Evolutionary conservation across 2,888 invertebrate genomes (phyloP).

Genomic region (Malthinus flaveolus): DNA sequence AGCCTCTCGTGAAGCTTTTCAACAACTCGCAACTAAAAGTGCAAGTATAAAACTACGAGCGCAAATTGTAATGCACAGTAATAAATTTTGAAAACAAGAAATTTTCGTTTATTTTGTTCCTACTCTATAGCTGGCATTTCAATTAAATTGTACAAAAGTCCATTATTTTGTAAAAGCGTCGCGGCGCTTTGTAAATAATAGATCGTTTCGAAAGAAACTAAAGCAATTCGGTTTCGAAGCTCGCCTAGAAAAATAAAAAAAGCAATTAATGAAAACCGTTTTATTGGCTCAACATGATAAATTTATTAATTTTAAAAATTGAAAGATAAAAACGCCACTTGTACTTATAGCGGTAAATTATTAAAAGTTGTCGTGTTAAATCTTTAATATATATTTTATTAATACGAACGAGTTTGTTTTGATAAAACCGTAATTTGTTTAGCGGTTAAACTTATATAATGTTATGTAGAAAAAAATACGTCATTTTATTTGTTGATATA

Average conservation of each 20-base stretch:
- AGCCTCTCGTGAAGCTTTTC: too few species aligned
- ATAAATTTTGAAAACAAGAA: too few species aligned
- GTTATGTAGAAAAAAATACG: neutral
- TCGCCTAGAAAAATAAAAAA: neutral
- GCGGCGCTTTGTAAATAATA: slow-evolving; percentile 14
- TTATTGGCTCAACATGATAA: neutral
- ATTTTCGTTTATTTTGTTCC: too few species aligned
- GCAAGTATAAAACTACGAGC: too few species aligned
- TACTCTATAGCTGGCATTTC: neutral
- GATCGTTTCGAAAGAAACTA: slow-evolving; percentile 4
- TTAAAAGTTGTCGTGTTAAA: neutral
- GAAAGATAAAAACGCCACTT: slow-evolving; percentile 2
- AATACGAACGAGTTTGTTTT: neutral
- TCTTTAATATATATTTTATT: too few species aligned
- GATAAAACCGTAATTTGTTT: slow-evolving; percentile 4
- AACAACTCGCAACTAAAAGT: too few species aligned
- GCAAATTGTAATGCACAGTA: too few species aligned
- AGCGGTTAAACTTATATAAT: slow-evolving; percentile 4
- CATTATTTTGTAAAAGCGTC: slow-evolving; percentile 11
- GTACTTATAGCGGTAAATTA: slow-evolving; percentile 6
- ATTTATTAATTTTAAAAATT: slow-evolving; percentile 1
- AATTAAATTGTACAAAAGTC: slow-evolving; percentile 16
- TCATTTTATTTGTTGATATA: neutral
- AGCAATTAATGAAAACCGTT: neutral
- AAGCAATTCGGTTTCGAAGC: neutral